Evolutionary conservation across 2,113 vertebrate species (phyloP).

Genomic region (Mobula hypostoma): DNA sequence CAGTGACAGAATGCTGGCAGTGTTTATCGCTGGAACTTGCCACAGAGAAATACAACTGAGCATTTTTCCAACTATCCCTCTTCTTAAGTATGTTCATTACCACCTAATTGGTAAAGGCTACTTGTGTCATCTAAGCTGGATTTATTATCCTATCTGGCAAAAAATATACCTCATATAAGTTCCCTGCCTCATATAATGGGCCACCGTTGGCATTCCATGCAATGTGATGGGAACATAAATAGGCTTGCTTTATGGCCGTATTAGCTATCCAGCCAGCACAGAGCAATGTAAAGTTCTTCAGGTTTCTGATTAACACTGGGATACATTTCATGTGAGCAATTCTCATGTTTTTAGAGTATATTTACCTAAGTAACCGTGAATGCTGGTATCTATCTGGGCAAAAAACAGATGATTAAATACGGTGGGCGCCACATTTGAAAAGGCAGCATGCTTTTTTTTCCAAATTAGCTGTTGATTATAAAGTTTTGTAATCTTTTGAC

Average conservation of each 20-base stretch:
- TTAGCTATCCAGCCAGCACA: neutral
- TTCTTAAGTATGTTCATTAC: neutral
- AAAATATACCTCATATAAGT: neutral
- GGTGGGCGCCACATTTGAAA: neutral
- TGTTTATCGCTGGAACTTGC: neutral
- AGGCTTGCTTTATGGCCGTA: neutral
- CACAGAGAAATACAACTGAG: neutral
- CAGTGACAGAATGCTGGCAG: neutral
- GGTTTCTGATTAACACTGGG: neutral
- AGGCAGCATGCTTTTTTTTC: neutral
- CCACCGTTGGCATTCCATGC: neutral
- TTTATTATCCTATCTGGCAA: neutral
- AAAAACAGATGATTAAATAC: neutral
- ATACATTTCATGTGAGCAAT: neutral
- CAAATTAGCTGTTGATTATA: neutral
- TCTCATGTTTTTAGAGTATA: constrained; percentile 11
- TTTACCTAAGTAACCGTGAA: constrained; percentile 30
- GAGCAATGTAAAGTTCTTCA: neutral
- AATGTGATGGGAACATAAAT: neutral
- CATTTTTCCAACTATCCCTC: neutral
- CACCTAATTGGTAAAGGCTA: neutral
- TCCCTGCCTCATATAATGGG: neutral
- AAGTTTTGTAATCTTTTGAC: neutral
- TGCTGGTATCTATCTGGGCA: neutral
- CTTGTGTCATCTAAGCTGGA: neutral